Evolutionary conservation across 2,797 vertebrate species (phyloP).

Genomic region (Sebastes wilsoni): DNA sequence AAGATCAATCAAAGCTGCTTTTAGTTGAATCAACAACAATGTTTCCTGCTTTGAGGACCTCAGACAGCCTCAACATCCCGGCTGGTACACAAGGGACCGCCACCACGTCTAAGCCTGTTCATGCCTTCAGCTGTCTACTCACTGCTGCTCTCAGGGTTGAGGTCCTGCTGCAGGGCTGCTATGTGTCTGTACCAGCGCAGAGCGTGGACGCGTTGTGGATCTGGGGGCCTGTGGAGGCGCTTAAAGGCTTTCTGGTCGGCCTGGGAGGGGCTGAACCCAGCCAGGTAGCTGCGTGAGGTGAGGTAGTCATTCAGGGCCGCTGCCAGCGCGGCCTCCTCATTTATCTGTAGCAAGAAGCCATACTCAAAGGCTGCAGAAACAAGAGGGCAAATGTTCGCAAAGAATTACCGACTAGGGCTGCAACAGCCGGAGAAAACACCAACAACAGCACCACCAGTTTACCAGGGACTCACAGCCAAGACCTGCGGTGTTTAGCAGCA

Average conservation of each 20-base stretch:
- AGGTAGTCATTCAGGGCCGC: constrained; percentile 92
- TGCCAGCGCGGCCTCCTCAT: constrained; percentile 86
- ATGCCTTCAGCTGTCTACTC: constrained; percentile 68
- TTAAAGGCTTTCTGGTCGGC: constrained; percentile 89
- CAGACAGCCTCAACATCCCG: background rate
- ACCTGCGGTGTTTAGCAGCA: background rate
- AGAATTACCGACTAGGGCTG: constrained; percentile 34
- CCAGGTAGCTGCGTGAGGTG: constrained; percentile 94
- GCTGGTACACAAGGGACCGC: background rate
- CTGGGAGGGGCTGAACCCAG: constrained; percentile 90
- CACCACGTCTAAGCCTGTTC: background rate
- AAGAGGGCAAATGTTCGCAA: constrained; percentile 75
- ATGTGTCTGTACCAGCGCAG: constrained; percentile 97
- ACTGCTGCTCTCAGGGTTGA: constrained; percentile 80
- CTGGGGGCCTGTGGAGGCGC: constrained; percentile 86
- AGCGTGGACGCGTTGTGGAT: constrained; percentile 86
- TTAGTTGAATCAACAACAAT: background rate
- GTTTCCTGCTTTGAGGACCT: background rate
- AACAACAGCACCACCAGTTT: background rate
- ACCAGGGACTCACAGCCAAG: background rate
- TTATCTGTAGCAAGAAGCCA: constrained; percentile 90
- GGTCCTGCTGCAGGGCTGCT: constrained; percentile 86
- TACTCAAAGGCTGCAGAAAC: constrained; percentile 92
- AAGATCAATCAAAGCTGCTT: background rate
- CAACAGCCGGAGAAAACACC: background rate